A percentile compares a stretch with the other conserved stretches of the same genome.
Evolutionary conservation across 1,140 invertebrate species (phyloP).

Genomic region (Chironomus striatipennis): DNA sequence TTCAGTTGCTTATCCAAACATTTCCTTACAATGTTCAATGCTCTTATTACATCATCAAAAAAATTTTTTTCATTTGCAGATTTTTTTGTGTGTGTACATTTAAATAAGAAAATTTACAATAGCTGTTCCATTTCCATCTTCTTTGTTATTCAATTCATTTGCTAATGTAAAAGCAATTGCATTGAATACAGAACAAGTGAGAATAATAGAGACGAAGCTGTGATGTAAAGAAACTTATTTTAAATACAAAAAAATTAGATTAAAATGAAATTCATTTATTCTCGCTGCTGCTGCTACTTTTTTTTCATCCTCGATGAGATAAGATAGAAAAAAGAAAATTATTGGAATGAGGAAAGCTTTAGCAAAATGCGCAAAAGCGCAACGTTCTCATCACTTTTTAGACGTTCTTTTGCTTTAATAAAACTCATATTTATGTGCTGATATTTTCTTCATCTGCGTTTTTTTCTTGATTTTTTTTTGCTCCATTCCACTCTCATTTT

Average conservation of each 20-base stretch:
- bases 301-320: too few species aligned
- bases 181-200: not conserved
- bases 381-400: not conserved
- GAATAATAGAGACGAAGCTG: not conserved
- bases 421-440: conserved; percentile 12
- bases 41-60: conserved; percentile 2
- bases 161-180: not conserved
- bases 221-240: not conserved
- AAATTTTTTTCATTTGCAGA: not conserved
- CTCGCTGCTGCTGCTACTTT: too few species aligned
- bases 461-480: not conserved
- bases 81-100: not conserved
- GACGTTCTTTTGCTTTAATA: not conserved
- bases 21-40: not conserved
- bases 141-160: not conserved
- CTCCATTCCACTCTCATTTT: not conserved
- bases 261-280: not conserved
- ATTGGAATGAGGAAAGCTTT: not conserved
- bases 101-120: not conserved
- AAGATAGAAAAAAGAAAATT: not conserved
- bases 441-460: not conserved
- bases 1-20: not conserved
- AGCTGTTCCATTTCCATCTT: not conserved
- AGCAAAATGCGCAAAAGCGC: conserved; percentile 1
- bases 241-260: conserved; percentile 7